These are phyloP conservation scores for Campylorhamphus procurvoides DNA, from an alignment of 2,113 vertebrate genomes.

Conservation along the genomic window DNA sequence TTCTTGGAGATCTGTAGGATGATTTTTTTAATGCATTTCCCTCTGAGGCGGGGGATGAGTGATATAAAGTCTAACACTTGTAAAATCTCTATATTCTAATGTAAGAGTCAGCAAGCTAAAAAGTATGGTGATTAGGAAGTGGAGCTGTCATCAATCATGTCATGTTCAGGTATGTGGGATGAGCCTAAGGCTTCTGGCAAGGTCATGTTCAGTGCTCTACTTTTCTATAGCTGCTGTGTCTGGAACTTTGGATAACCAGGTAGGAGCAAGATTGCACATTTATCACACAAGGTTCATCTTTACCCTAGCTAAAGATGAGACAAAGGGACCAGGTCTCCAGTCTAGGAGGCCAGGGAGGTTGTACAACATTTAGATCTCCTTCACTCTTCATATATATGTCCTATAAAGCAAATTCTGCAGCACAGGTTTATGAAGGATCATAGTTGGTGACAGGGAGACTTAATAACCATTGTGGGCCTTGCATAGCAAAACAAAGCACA, in stretches of 20 bases:
- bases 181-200: background rate
- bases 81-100: background rate
- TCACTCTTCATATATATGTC: accelerated
- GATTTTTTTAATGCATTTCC: background rate
- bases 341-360: background rate
- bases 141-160: background rate
- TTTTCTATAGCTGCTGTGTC: background rate
- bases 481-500: background rate
- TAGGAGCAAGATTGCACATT: background rate
- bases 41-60: background rate
- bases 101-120: background rate
- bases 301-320: background rate
- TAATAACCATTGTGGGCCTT: background rate
- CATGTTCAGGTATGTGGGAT: background rate
- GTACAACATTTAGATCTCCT: background rate
- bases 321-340: background rate
- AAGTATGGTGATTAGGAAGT: background rate
- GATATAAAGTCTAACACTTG: background rate
- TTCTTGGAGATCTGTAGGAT: slow-evolving; percentile 1
- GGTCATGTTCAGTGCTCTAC: background rate
- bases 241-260: background rate
- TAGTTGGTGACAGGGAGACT: background rate
- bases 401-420: background rate
- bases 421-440: background rate
- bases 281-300: background rate